Percentiles rank a stretch among this genome's conserved stretches.
Evolutionary conservation across 2,888 invertebrate species (phyloP).

Genomic region (Candidula unifasciata): DNA sequence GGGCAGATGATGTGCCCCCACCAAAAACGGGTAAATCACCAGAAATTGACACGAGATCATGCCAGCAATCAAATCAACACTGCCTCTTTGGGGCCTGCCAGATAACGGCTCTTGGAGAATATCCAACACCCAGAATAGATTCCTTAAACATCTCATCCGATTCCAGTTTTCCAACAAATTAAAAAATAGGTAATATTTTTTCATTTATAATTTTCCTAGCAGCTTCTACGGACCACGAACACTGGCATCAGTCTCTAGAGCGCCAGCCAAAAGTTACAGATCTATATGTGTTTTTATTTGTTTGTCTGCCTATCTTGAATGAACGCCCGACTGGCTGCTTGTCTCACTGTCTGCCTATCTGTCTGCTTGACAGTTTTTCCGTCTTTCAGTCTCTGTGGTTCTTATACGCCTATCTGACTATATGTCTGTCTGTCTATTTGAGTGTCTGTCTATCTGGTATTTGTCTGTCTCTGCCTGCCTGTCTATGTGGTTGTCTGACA

Average conservation of each 20-base stretch:
- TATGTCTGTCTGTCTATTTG: not conserved
- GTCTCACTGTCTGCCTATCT: not conserved
- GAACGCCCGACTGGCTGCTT: not conserved
- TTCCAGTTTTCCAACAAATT: not conserved
- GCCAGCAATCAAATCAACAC: conserved; percentile 46
- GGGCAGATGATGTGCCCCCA: conserved; percentile 17
- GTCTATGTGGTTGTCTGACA: too few species aligned
- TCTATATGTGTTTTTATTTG: not conserved
- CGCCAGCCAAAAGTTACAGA: too few species aligned
- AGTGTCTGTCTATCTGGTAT: not conserved
- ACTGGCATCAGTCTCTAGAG: too few species aligned
- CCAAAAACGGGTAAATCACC: conserved; percentile 54
- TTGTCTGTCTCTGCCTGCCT: too few species aligned
- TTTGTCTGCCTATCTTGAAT: not conserved
- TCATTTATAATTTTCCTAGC: too few species aligned
- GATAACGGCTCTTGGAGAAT: conserved; percentile 39
- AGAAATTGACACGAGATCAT: conserved; percentile 55
- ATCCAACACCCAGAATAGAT: conserved; percentile 22
- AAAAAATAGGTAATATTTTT: not conserved
- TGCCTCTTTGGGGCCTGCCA: conserved; percentile 30
- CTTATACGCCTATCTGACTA: too few species aligned
- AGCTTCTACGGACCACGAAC: too few species aligned
- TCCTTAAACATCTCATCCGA: conserved; percentile 14
- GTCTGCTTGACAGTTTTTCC: not conserved
- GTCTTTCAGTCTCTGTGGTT: too few species aligned